Conservation (phyloP, 2,113 vertebrate genomes). For the Tiliqua scincoides region DNA sequence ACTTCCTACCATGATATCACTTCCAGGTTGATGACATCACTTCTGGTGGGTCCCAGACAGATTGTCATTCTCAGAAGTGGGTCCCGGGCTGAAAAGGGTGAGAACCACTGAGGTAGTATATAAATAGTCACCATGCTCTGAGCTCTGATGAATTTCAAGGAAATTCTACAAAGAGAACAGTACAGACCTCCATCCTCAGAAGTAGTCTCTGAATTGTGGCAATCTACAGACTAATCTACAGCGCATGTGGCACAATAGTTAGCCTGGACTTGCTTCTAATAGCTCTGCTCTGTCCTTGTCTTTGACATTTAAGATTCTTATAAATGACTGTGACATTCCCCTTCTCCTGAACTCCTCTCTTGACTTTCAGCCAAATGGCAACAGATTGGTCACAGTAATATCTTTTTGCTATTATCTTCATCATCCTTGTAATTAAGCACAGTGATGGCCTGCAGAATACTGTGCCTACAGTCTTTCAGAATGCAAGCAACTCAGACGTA, state of each 20-base stretch:
- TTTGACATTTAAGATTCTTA: not conserved
- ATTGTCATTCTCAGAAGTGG: no score
- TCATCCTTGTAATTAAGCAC: not conserved
- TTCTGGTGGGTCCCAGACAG: no score
- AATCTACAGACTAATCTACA: not conserved
- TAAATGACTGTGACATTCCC: not conserved
- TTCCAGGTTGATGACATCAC: no score
- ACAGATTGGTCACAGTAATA: not conserved
- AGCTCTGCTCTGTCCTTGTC: not conserved
- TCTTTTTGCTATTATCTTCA: not conserved
- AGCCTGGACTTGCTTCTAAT: not conserved
- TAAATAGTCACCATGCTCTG: not conserved
- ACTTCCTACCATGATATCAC: no score
- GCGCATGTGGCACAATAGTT: not conserved
- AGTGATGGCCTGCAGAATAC: not conserved
- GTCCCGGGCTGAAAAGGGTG: no score
- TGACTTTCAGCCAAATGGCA: not conserved
- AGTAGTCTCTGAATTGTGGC: not conserved
- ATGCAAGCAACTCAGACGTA: not conserved
- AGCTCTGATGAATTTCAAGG: not conserved
- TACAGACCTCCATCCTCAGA: no score
- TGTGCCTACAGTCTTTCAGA: not conserved
- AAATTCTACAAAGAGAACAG: not conserved
- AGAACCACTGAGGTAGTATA: no score
- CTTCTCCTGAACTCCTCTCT: not conserved